These are phyloP conservation scores for Antheraea mylitta DNA, from an alignment of 1,140 invertebrate species.

Conservation along the genomic window DNA sequence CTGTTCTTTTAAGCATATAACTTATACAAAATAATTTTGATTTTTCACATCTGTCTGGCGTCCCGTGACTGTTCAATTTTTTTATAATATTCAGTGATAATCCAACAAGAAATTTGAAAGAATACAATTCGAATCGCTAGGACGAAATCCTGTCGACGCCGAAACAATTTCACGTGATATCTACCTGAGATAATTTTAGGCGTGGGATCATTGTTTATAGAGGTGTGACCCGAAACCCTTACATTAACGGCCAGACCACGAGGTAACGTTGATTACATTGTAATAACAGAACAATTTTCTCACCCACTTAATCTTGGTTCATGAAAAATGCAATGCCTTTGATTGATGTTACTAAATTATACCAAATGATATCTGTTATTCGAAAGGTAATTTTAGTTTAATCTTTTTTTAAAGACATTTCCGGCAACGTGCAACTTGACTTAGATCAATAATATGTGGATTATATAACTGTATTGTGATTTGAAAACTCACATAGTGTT, in stretches of 20 bases:
- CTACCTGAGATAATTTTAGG: conserved; percentile 23
- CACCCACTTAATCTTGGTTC: conserved; percentile 34
- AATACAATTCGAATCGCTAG: neutral
- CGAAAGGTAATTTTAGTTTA: neutral
- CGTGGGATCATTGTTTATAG: conserved; percentile 48
- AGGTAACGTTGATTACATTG: conserved; percentile 52
- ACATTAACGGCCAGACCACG: conserved; percentile 42
- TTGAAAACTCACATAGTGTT: too few species aligned
- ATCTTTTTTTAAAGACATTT: too few species aligned
- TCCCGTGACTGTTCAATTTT: too few species aligned
- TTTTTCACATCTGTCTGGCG: too few species aligned
- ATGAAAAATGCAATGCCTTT: neutral
- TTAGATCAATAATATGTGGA: too few species aligned
- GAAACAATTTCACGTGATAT: conserved; percentile 11
- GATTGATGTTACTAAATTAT: neutral
- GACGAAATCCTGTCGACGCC: neutral
- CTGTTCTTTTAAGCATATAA: too few species aligned
- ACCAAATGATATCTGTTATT: neutral
- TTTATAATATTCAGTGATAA: too few species aligned
- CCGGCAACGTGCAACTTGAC: too few species aligned
- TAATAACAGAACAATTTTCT: conserved; percentile 50
- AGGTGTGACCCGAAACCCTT: conserved; percentile 43
- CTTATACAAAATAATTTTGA: too few species aligned
- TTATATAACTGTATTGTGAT: too few species aligned
- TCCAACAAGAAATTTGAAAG: neutral